Conservation (phyloP, 2,888 invertebrate species). For the Taenaris catops region DNA sequence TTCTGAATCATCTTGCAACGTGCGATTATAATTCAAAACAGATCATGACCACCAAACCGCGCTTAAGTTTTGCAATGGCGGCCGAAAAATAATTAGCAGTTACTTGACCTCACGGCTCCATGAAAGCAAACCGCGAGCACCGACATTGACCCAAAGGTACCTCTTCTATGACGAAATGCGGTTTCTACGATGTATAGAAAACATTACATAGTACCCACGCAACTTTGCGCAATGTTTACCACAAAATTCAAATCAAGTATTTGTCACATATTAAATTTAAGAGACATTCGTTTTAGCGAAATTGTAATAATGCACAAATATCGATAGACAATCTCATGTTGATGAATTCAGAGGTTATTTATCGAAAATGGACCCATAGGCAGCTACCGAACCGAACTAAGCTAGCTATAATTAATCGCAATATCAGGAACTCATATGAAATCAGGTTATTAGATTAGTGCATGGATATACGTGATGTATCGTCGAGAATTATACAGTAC, state of each 20-base stretch:
- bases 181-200: slow-evolving; percentile 14
- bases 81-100: slow-evolving; percentile 71
- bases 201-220: slow-evolving; percentile 1
- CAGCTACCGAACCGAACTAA: too few species aligned
- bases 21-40: slow-evolving; percentile 27
- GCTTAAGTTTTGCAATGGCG: slow-evolving; percentile 37
- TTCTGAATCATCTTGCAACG: slow-evolving; percentile 1
- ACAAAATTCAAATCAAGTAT: slow-evolving; percentile 1
- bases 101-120: slow-evolving; percentile 51
- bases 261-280: too few species aligned
- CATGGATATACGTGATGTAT: slow-evolving; percentile 33
- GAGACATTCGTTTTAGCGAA: too few species aligned
- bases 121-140: slow-evolving; percentile 50
- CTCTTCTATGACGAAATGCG: slow-evolving; percentile 23
- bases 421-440: slow-evolving; percentile 60
- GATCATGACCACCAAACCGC: slow-evolving; percentile 51
- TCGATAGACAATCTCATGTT: too few species aligned
- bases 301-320: too few species aligned
- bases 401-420: not conserved
- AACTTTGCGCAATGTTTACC: slow-evolving; percentile 5
- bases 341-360: too few species aligned
- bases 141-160: slow-evolving; percentile 56
- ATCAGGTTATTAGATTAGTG: slow-evolving; percentile 50
- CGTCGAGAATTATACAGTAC: slow-evolving; percentile 19
- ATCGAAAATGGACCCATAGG: too few species aligned